Conservation (phyloP, 2,797 vertebrate species). For the Sorex maritimensis region DNA sequence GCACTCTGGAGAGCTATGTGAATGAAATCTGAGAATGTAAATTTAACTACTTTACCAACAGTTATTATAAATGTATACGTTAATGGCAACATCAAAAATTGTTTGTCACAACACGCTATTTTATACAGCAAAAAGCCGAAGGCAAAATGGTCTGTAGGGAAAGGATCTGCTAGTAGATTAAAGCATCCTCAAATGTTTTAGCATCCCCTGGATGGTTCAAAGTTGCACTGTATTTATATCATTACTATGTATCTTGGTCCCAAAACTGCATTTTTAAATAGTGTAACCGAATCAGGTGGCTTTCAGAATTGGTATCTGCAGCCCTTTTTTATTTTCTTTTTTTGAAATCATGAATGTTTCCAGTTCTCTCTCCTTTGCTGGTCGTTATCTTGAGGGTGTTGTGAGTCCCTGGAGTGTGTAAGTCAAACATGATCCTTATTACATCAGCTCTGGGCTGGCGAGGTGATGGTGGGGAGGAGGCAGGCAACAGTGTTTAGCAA, state of each 20-base stretch:
- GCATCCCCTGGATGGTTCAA: neutral
- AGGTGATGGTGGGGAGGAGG: neutral
- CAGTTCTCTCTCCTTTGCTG: neutral
- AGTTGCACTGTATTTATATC: neutral
- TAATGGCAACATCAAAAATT: neutral
- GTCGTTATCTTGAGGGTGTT: slow-evolving; percentile 41
- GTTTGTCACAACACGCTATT: neutral
- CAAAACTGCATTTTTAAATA: neutral
- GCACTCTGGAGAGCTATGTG: neutral
- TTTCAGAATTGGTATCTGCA: neutral
- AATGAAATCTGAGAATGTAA: slow-evolving; percentile 34
- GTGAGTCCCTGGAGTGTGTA: neutral
- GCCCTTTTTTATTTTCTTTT: neutral
- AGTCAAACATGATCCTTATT: slow-evolving; percentile 42
- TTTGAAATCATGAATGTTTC: slow-evolving; percentile 1
- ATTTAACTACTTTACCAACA: neutral
- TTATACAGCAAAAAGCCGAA: neutral
- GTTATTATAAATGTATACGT: neutral
- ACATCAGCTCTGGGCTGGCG: neutral
- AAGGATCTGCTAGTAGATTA: neutral
- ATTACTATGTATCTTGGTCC: neutral
- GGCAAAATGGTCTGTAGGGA: neutral
- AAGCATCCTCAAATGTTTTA: slow-evolving; percentile 42
- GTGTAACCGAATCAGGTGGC: neutral
- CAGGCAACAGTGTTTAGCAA: slow-evolving; percentile 56